Conservation (phyloP, 2,113 vertebrate genomes). For the Columbina picui region DNA sequence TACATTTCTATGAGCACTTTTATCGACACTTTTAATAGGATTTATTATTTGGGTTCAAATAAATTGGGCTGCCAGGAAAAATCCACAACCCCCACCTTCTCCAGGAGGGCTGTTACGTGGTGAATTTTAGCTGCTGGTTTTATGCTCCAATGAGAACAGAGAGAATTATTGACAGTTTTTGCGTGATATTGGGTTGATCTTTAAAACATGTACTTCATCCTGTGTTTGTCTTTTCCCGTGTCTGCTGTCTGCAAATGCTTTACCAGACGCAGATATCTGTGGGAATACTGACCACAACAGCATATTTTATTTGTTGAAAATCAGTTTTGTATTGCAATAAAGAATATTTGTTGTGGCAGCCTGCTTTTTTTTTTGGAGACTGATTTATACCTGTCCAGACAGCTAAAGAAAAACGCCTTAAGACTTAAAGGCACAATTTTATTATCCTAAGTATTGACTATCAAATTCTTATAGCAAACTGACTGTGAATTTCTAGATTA, state of each 20-base stretch:
- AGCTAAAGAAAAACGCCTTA: slow-evolving; percentile 26
- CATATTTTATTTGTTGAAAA: slow-evolving; percentile 52
- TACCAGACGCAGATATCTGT: background rate
- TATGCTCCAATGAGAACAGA: background rate
- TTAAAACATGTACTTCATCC: background rate
- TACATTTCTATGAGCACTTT: background rate
- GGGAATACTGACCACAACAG: slow-evolving; percentile 45
- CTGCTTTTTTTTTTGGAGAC: background rate
- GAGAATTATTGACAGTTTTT: background rate
- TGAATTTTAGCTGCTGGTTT: background rate
- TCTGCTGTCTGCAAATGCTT: slow-evolving; percentile 41
- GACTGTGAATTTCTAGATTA: slow-evolving; percentile 18
- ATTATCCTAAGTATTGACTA: background rate
- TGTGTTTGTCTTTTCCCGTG: background rate
- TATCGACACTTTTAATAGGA: background rate
- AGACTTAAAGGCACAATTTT: background rate
- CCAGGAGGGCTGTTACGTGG: background rate
- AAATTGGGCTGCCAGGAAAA: background rate
- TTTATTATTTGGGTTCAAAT: background rate
- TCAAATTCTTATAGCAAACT: background rate
- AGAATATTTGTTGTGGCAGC: slow-evolving; percentile 45
- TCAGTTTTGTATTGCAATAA: slow-evolving; percentile 56
- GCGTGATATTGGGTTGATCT: background rate
- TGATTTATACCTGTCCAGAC: slow-evolving; percentile 51
- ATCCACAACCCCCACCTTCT: background rate